Percentiles rank a stretch among this genome's conserved stretches.
These are phyloP conservation scores for Panurus biarmicus DNA, from an alignment of 2,113 vertebrate genomes.

Conservation along the genomic window DNA sequence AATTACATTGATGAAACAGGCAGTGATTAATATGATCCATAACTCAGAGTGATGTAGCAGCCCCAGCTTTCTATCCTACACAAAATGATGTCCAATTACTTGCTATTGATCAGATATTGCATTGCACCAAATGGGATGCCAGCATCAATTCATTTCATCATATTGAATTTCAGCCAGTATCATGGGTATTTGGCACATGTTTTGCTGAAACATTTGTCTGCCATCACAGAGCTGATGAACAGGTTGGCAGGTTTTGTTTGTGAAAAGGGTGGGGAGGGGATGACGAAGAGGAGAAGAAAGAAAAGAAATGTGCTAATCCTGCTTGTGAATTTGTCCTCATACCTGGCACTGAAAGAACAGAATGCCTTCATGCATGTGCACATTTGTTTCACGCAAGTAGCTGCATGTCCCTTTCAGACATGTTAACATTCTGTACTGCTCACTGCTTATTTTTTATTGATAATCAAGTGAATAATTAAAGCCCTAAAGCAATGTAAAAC, in stretches of 20 bases:
- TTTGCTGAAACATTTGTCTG: conserved; percentile 72
- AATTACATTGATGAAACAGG: conserved; percentile 66
- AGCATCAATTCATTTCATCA: conserved; percentile 67
- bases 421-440: conserved; percentile 37
- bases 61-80: conserved; percentile 46
- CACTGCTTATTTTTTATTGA: conserved; percentile 74
- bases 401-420: conserved; percentile 23
- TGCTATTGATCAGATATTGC: conserved; percentile 71
- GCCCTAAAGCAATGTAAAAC: conserved; percentile 58
- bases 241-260: conserved; percentile 70
- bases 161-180: conserved; percentile 71
- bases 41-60: conserved; percentile 59
- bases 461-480: conserved; percentile 77
- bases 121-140: conserved; percentile 48
- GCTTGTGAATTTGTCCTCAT: conserved; percentile 41
- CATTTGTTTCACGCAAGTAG: neutral
- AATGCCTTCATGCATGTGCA: neutral
- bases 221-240: conserved; percentile 68
- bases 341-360: neutral
- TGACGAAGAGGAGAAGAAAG: neutral
- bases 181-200: conserved; percentile 69
- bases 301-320: conserved; percentile 39
- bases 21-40: conserved; percentile 73
- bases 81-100: conserved; percentile 67
- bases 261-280: neutral